phyloP scores from a whole-genome alignment of 1,140 invertebrate genomes.

The Panagrolaimus sp. region DNA sequence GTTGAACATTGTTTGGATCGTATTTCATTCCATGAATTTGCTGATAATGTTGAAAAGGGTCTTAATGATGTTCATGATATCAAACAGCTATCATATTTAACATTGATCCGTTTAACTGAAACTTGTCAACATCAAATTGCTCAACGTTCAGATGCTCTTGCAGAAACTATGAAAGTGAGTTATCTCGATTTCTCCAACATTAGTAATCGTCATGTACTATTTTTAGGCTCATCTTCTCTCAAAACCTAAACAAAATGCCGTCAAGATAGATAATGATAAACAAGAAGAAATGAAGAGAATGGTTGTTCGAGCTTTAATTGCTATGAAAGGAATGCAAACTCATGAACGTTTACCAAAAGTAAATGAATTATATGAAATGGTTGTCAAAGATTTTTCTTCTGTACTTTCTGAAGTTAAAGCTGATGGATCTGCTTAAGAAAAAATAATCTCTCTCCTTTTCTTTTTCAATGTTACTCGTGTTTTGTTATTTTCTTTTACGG shows the following conservation, averaged over 20 bases:
- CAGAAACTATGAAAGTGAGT: conserved; percentile 74
- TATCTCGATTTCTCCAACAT: not conserved
- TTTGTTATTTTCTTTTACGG: too few species aligned
- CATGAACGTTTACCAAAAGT: not conserved
- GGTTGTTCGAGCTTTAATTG: conserved; percentile 59
- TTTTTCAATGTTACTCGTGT: too few species aligned
- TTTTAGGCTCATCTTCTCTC: conserved; percentile 21
- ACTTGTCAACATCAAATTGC: conserved; percentile 78
- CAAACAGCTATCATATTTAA: conserved; percentile 98
- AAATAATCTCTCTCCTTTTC: not conserved
- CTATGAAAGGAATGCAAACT: conserved; percentile 31
- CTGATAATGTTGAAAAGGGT: conserved; percentile 71
- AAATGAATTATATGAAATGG: not conserved
- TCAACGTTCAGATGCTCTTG: conserved; percentile 85
- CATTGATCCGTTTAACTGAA: conserved; percentile 77
- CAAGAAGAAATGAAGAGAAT: conserved; percentile 89
- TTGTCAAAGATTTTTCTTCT: not conserved
- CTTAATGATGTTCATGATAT: conserved; percentile 88
- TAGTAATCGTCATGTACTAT: conserved; percentile 63
- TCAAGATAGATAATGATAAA: conserved; percentile 98
- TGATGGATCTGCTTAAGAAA: not conserved
- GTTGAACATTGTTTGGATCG: conserved; percentile 83
- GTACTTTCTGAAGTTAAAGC: not conserved
- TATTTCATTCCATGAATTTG: conserved; percentile 90
- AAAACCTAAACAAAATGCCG: conserved; percentile 94